Percentiles rank a stretch among this genome's conserved stretches.
phyloP scores from a whole-genome alignment of 2,888 invertebrate species.

The Ditylenchus weischeri region DNA sequence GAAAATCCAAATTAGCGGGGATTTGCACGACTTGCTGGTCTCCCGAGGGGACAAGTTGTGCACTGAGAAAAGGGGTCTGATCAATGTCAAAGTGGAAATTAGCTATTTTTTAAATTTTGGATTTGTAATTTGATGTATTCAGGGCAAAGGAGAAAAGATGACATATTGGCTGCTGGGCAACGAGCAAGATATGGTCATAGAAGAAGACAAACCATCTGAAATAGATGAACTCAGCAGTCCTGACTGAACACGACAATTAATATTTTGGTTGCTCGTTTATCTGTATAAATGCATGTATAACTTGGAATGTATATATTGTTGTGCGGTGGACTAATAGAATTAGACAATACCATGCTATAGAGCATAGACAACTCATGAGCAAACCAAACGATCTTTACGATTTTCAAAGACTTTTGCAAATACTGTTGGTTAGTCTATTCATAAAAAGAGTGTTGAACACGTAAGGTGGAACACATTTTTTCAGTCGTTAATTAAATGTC shows the following conservation, averaged over 20 bases:
- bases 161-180: slow-evolving; percentile 49
- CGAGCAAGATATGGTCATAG: background rate
- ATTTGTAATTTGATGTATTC: background rate
- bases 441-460: too few species aligned
- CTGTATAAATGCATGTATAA: background rate
- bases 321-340: too few species aligned
- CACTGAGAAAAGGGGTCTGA: slow-evolving; percentile 45
- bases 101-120: background rate
- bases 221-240: too few species aligned
- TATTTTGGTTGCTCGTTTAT: background rate
- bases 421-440: too few species aligned
- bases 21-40: slow-evolving; percentile 40
- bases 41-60: slow-evolving; percentile 46
- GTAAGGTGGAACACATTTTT: too few species aligned
- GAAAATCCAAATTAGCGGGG: slow-evolving; percentile 52
- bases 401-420: too few species aligned
- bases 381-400: too few species aligned
- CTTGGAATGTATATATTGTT: background rate
- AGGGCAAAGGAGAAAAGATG: slow-evolving; percentile 55
- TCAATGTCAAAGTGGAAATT: slow-evolving; percentile 37
- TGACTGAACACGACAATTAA: background rate
- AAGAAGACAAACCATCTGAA: too few species aligned
- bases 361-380: too few species aligned
- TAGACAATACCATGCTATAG: too few species aligned
- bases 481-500: too few species aligned